Conservation (phyloP, 1,140 invertebrate species). For the Bradynema listronoti region DNA sequence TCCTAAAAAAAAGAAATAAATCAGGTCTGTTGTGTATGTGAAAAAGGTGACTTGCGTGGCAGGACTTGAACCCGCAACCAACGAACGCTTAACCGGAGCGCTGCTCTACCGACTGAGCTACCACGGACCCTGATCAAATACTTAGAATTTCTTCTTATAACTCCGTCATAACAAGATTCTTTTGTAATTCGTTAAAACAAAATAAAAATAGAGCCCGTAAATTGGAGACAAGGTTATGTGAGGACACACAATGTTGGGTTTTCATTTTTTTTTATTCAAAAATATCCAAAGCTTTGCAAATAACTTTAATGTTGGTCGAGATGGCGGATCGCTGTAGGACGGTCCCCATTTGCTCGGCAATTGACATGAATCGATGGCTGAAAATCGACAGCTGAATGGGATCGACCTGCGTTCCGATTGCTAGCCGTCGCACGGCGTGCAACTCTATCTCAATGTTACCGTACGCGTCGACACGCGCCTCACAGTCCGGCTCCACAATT, state of each 20-base stretch:
- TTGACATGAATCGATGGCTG: constrained; percentile 97
- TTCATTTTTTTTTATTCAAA: constrained; percentile 15
- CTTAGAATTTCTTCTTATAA: no score
- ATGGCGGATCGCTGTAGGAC: constrained; percentile 80
- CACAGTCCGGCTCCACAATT: constrained; percentile 41
- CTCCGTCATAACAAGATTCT: no score
- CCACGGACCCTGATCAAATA: constrained; percentile 6
- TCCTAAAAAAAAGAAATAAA: constrained; percentile 63
- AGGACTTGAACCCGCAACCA: neutral
- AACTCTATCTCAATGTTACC: constrained; percentile 57
- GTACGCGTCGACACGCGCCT: constrained; percentile 46
- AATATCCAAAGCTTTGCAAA: no score
- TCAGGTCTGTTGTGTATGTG: neutral
- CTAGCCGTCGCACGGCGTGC: constrained; percentile 57
- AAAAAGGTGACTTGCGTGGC: neutral
- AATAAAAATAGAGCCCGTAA: no score
- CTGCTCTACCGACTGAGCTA: neutral
- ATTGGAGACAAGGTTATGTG: no score
- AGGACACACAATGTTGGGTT: no score
- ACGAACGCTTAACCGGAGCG: neutral
- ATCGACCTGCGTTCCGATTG: constrained; percentile 69
- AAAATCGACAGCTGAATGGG: constrained; percentile 94
- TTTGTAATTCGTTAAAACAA: no score
- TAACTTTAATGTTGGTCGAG: constrained; percentile 88
- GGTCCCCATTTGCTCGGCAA: constrained; percentile 98